Evolutionary conservation across 2,888 invertebrate species (phyloP).

Genomic region (Hyposoter didymator): DNA sequence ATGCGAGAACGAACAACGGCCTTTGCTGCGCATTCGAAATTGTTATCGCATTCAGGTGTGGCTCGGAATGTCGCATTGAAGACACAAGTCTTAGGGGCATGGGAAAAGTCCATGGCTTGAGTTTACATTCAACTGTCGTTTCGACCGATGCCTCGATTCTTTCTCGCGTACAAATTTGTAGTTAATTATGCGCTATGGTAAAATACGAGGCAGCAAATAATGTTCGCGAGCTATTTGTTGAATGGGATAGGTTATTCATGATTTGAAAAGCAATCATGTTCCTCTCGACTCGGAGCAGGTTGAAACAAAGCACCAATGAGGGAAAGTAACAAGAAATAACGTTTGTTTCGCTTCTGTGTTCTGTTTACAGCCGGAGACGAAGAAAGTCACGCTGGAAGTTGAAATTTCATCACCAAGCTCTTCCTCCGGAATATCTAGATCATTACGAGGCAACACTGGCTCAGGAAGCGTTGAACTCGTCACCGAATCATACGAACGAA

Average conservation of each 20-base stretch:
- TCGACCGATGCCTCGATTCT: constrained; percentile 30
- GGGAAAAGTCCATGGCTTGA: constrained; percentile 41
- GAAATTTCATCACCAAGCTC: constrained; percentile 92
- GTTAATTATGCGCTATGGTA: not conserved
- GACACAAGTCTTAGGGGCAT: constrained; percentile 12
- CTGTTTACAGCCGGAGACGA: constrained; percentile 83
- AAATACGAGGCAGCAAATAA: not conserved
- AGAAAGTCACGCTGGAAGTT: constrained; percentile 90
- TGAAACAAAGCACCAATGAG: not conserved
- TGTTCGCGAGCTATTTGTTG: not conserved
- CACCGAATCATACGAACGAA: constrained; percentile 74
- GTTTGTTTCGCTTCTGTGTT: not conserved
- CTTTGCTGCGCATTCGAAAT: constrained; percentile 65
- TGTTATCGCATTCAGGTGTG: constrained; percentile 73
- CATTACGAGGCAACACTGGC: constrained; percentile 91
- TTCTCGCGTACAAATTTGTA: not conserved
- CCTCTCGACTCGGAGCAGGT: not conserved
- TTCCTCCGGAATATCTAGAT: constrained; percentile 91
- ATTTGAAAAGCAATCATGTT: not conserved
- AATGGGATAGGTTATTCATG: not conserved
- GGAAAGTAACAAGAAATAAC: not conserved
- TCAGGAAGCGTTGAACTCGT: constrained; percentile 83
- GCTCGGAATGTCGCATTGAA: constrained; percentile 75
- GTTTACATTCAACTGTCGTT: constrained; percentile 42
- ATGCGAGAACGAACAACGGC: constrained; percentile 64